Evolutionary conservation across 2,113 vertebrate genomes (phyloP), one percentile per base, ranked within the genome.

Genomic region (Pagrus major): DNA sequence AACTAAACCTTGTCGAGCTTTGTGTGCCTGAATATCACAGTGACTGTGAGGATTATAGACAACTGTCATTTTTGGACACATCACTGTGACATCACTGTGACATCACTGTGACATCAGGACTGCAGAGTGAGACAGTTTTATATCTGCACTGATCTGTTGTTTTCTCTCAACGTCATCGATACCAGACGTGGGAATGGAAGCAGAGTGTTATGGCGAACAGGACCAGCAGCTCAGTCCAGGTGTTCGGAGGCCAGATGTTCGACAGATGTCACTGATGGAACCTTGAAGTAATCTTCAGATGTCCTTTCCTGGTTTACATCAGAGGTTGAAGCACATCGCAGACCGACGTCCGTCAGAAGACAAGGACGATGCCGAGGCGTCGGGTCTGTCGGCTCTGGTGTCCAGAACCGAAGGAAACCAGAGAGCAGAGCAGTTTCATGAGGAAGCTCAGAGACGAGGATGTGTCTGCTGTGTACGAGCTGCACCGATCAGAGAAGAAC

Each of bases 311-410:
- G n/a, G n/a, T n/a, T n/a, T n/a, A n/a, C n/a, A n/a, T 9, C 8
- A 68, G 65, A 68, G 6, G 47, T 4, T 68, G 46, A 68, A 9
- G 46, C 21, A 18, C 46, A 68, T 68, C 2, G 65, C 65, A 25
- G 31, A 68, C 14, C 31, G 65, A 3, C 65, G 65, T 6, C 46
- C 20, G 7, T 23, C 31, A 6, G 8, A 3, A 5, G 0, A 25
- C n/a, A 0, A 39, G 21, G 7, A 7, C 8, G 33, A 68, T 8
- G 46, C 1, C 4, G 12, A 11, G 46, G 65, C 46, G 3, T 37
- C 6, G 9, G 65, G 4, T 11, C 46, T 68, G 47, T 1, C 52
- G 31, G 65, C 3, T 37, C n/a, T 37, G 31, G 14, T 52, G n/a
- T 20, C 65, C 14, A 16, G 11, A 25, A 21, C 65, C 3, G 47